Evolutionary conservation across 2,888 invertebrate genomes (phyloP), one percentile per base, ranked within the genome.

Genomic region (Gisinianus flammeolus): DNA sequence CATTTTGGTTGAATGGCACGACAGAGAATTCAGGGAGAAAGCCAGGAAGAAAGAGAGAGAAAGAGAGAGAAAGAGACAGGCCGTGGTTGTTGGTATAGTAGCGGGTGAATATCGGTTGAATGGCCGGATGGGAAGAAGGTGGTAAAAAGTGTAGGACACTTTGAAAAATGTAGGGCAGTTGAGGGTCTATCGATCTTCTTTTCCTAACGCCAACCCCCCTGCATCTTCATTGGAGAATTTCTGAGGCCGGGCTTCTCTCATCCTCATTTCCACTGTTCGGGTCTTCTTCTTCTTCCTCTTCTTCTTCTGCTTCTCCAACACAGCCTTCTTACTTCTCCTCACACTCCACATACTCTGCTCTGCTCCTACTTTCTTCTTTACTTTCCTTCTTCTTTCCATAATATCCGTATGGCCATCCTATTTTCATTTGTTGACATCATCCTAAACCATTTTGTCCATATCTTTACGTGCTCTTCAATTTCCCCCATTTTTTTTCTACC

Each of bases 141-240:
- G 67, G 67, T 16, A 68, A 44, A 16, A 54, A 44, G 73, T 58
- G 62, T 73, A 73, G 73, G 73, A 73, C 33, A 62, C 58, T 73
- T 73, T 73, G 58, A 62, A 73, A 62, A 73, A 73, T 73, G 62
- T 73, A 62, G 73, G 73, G 62, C 73, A 73, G 73, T 73, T 73
- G 73, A 73, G 73, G 73, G 62, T 62, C 62, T 73, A 73, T 73
- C 73, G 73, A 73, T 73, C 73, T 62, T 73, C n/a, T 22, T 71
- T 56, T 52, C 35, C 33, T 28, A 26, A 24, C 62, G 22, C 72
- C 72, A 56, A 28, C 56, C 71, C 52, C 28, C 71, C 71, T 56
- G 24, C 71, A 35, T 62, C 62, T 35, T 73, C 64, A 35, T 33
- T 73, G 68, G 68, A 24, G 68, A 68, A 68, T 68, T 68, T 68